Percentiles rank a stretch among this genome's conserved stretches.
Conservation (phyloP, 1,140 invertebrate genomes). For the Tyrophagus putrescentiae region DNA sequence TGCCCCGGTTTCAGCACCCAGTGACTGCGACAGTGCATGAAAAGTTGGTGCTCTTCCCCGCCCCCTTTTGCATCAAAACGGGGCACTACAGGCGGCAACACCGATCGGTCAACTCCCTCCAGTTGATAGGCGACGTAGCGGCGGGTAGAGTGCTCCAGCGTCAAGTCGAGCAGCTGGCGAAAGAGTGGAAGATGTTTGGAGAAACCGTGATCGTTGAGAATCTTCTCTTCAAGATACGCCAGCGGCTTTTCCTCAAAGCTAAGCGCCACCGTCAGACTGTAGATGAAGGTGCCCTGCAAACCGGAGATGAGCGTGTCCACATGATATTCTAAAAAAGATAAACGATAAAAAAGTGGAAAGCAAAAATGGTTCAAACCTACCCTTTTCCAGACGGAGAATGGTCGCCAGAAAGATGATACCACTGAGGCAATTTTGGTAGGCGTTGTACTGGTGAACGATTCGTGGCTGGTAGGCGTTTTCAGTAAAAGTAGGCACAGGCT, state of each 20-base stretch:
- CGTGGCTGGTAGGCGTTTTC: background rate
- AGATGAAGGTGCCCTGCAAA: background rate
- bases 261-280: background rate
- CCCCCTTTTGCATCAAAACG: too few species aligned
- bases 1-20: too few species aligned
- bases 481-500: too few species aligned
- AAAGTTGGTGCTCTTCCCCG: too few species aligned
- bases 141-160: background rate
- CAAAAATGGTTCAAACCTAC: too few species aligned
- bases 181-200: background rate
- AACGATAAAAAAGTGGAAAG: too few species aligned
- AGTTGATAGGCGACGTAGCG: too few species aligned
- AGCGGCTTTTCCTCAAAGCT: background rate
- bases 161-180: background rate
- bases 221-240: background rate
- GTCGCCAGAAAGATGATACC: background rate
- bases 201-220: background rate
- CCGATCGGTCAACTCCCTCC: too few species aligned
- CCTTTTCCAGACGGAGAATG: background rate
- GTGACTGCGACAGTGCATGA: too few species aligned
- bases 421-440: background rate
- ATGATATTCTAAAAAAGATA: background rate
- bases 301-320: background rate
- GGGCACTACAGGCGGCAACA: too few species aligned
- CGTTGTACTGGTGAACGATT: background rate